Evolutionary conservation across 2,797 vertebrate genomes (phyloP).

Genomic region (Fundulus diaphanus): DNA sequence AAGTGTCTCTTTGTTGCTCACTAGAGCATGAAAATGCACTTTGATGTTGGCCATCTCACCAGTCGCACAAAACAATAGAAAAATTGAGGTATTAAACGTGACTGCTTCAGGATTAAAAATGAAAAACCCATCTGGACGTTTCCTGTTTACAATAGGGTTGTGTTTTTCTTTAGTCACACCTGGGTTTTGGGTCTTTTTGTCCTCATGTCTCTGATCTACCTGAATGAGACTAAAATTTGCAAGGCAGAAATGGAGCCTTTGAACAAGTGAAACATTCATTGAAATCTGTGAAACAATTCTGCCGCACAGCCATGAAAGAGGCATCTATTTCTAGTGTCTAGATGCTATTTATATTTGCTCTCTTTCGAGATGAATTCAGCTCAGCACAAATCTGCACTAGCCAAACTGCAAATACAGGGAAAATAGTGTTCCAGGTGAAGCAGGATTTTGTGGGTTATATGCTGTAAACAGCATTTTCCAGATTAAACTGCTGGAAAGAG

Average conservation of each 20-base stretch:
- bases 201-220: constrained; percentile 23
- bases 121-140: constrained; percentile 9
- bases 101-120: constrained; percentile 14
- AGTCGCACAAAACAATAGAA: not conserved
- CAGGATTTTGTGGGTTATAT: constrained; percentile 21
- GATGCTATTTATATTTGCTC: constrained; percentile 62
- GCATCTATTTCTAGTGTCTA: constrained; percentile 63
- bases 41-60: constrained; percentile 12
- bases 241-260: constrained; percentile 26
- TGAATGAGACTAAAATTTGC: constrained; percentile 35
- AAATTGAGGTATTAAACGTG: constrained; percentile 6
- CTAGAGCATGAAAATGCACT: not conserved
- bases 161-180: constrained; percentile 38
- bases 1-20: not conserved
- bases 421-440: constrained; percentile 21
- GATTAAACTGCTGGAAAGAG: not conserved
- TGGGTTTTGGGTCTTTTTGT: constrained; percentile 34
- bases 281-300: constrained; percentile 49
- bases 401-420: constrained; percentile 22
- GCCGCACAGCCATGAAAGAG: constrained; percentile 26
- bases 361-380: constrained; percentile 52
- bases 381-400: constrained; percentile 23
- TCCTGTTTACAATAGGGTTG: constrained; percentile 38
- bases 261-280: constrained; percentile 30
- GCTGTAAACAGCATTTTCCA: not conserved